phyloP scores from a whole-genome alignment of 2,888 invertebrate genomes.

The Eueremaeus valkanovi region DNA sequence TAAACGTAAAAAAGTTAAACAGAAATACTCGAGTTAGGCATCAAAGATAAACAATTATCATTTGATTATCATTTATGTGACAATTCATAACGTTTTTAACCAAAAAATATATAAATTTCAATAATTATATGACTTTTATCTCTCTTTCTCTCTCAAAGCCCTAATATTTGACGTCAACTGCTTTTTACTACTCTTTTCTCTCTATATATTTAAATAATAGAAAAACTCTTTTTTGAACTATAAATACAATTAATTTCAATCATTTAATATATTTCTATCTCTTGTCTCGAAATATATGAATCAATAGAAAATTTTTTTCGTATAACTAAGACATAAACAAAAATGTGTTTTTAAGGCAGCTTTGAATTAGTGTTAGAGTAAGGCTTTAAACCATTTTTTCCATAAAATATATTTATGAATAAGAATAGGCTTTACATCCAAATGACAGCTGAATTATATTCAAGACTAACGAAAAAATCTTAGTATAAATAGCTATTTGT shows the following conservation, averaged over 20 bases:
- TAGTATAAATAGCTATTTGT: neutral
- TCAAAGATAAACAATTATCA: neutral
- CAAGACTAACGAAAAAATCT: neutral
- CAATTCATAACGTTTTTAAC: neutral
- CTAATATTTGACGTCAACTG: neutral
- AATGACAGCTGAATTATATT: slow-evolving; percentile 18
- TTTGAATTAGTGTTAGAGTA: neutral
- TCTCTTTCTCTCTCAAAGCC: neutral
- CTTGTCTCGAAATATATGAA: neutral
- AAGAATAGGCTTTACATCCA: neutral
- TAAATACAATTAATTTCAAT: neutral
- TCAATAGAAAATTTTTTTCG: neutral
- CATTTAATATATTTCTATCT: neutral
- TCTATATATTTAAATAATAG: neutral
- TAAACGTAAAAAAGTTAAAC: neutral
- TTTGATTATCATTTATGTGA: neutral
- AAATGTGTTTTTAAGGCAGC: slow-evolving; percentile 17
- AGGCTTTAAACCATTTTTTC: neutral
- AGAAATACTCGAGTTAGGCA: slow-evolving; percentile 4
- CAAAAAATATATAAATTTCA: neutral
- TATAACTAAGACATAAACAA: neutral
- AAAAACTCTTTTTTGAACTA: neutral
- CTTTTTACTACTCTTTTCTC: neutral
- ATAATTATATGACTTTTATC: neutral
- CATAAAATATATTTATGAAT: neutral